Base-by-base conservation (phyloP, 2,113 vertebrate species). In the Eretmochelys imbricata region DNA sequence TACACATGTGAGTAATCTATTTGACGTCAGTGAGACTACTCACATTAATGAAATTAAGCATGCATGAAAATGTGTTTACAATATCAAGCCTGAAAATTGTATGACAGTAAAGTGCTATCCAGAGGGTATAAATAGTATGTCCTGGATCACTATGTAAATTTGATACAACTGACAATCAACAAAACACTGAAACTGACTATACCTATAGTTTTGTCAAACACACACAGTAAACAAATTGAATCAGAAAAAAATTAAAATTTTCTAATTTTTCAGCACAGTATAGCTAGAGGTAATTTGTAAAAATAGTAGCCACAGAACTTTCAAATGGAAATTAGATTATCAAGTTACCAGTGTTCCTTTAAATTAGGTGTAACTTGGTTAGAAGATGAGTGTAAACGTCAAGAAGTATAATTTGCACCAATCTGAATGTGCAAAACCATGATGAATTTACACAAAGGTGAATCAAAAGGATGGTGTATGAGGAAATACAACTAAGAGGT, bases 1-100 rank as follows among this genome's bases (percentile, higher is more conserved):
- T 87, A 35, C 31, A 22, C 82, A 69, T 1, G 0, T 5, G 31
- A 48, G 6, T 62, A 75, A 12, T n/a, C 31, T 0, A 0, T 72
- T 72, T 38, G 17, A 72, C 6, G 14, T 35, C 24, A 3, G 2
- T 19, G 51, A 57, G 35, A 14, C 25, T n/a, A 2, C 5, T 14
- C 38, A 46, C 17, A 29, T 79, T 75, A 10, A 4, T 0, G 0
- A 1, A 81, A 3, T 38, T 85, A 38, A 55, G 13, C 38, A 10
- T 6, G 0, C 17, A 1, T 0, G 0, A 72, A 62, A 89, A 35
- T 82, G 4, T 10, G 55, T 62, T 84, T 6, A 4, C 8, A 50
- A 5, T 13, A 51, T 46, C 4, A 14, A 65, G 6, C 10, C 31
- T 75, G 38, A 57, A 76, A 48, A n/a, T 29, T 85, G 50, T 62